Conservation (phyloP, 2,888 invertebrate genomes). For the Ophioninae sp. region DNA sequence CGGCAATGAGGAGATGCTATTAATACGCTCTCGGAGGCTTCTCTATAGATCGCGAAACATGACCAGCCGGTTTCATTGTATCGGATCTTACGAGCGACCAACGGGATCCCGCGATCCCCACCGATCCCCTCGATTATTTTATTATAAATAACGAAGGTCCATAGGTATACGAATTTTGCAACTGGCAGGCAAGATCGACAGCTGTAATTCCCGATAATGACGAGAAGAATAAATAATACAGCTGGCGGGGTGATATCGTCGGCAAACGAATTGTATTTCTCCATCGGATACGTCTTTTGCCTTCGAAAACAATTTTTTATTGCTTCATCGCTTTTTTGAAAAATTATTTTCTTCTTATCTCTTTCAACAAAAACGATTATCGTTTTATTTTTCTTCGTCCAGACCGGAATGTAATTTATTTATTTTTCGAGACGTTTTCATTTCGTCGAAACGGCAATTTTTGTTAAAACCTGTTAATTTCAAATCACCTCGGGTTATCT, state of each 20-base stretch:
- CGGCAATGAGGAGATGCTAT: slow-evolving; percentile 53
- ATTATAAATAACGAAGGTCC: slow-evolving; percentile 21
- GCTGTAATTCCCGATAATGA: slow-evolving; percentile 31
- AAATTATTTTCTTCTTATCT: neutral
- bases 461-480: slow-evolving; percentile 7
- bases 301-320: neutral
- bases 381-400: neutral
- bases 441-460: slow-evolving; percentile 10
- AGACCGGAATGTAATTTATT: neutral
- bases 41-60: slow-evolving; percentile 44
- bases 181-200: slow-evolving; percentile 8
- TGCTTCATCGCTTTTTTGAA: too few species aligned
- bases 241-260: neutral
- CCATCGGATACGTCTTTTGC: neutral
- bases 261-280: slow-evolving; percentile 15
- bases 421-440: slow-evolving; percentile 1
- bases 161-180: slow-evolving; percentile 6
- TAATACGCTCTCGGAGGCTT: slow-evolving; percentile 39
- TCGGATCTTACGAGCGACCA: neutral
- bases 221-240: slow-evolving; percentile 10
- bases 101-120: slow-evolving; percentile 23
- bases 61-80: slow-evolving; percentile 49
- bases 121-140: slow-evolving; percentile 39
- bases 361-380: neutral
- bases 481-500: neutral